Base-by-base conservation (phyloP, 2,113 vertebrate species). In the Tupaia chinensis region DNA sequence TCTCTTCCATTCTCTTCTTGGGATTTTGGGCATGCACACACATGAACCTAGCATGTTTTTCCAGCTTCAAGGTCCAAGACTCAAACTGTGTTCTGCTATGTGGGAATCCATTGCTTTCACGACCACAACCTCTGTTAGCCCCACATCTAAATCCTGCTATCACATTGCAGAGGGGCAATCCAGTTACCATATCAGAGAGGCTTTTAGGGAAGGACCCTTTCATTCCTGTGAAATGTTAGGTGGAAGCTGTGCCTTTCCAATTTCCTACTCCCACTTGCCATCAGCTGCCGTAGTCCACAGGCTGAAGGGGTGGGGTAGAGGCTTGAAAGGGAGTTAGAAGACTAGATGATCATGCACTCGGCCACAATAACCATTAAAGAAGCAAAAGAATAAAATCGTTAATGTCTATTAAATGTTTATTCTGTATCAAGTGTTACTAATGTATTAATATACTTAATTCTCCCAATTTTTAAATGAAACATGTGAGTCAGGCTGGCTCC, bases 291-390 rank as follows among this genome's bases (percentile, higher is more conserved):
- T n/a, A 66, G 16, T 65, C 27, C 53, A 79, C 53, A 87, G 27
- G 6, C 13, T 32, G 16, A 10, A 10, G 7, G 70, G 32, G 19
- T 0, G 72, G 70, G 72, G 20, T 0, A 8, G 7, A 58, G 25
- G 20, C 3, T 53, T 2, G 17, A 69, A 14, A 54, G 0, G 23
- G 61, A 74, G 6, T 3, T 4, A 2, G 2, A 65, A 7, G 15
- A 5, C 16, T 12, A 87, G 9, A 15, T 14, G 27, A 2, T 74
- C 27, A 14, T 23, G 32, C 19, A 20, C 7, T 34, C 11, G 34
- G 19, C 5, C 5, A 32, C 32, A 84, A 23, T 10, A 78, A 13
- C 29, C 15, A 68, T 7, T 66, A 13, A 85, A 96, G 17, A 95
- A 80, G 9, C 53, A 77, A 79, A 94, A 74, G 44, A 69, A 1